Evolutionary conservation across 2,797 vertebrate species (phyloP).

Genomic region (Anisognathus igniventris): DNA sequence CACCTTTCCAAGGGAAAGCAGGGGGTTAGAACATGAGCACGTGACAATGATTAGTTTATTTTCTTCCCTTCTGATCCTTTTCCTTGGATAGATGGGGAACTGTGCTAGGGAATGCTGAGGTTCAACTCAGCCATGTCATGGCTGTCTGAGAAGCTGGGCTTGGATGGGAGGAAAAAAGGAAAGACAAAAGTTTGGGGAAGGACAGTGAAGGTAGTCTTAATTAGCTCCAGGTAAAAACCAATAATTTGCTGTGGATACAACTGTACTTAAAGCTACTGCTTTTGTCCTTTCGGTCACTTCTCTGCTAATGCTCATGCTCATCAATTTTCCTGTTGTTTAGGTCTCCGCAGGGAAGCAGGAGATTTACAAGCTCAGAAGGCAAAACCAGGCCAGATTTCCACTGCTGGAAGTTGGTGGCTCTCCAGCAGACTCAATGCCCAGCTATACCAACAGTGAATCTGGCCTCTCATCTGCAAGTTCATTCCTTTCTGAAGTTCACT

Average conservation of each 20-base stretch:
- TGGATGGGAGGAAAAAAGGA: not conserved
- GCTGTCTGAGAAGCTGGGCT: not conserved
- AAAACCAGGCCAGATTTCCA: not conserved
- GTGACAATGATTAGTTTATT: not conserved
- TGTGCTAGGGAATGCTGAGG: not conserved
- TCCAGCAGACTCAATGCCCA: not conserved
- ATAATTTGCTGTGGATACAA: not conserved
- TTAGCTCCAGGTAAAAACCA: not conserved
- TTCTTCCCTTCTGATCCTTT: not conserved
- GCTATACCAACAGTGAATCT: not conserved
- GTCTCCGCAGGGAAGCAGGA: not conserved
- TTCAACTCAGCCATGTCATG: not conserved
- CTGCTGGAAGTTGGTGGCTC: not conserved
- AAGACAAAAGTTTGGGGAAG: not conserved
- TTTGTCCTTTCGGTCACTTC: not conserved
- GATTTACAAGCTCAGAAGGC: not conserved
- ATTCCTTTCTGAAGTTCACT: not conserved
- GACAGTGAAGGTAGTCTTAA: not conserved
- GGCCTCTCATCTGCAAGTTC: not conserved
- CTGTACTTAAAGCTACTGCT: not conserved
- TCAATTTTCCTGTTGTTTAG: not conserved
- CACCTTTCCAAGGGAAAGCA: constrained; percentile 72
- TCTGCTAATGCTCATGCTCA: not conserved
- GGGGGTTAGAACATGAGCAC: not conserved
- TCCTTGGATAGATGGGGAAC: not conserved